Base-by-base conservation (phyloP, 35 echinoderm and acorn worm genomes). In the Eucidaris tribuloides region DNA sequence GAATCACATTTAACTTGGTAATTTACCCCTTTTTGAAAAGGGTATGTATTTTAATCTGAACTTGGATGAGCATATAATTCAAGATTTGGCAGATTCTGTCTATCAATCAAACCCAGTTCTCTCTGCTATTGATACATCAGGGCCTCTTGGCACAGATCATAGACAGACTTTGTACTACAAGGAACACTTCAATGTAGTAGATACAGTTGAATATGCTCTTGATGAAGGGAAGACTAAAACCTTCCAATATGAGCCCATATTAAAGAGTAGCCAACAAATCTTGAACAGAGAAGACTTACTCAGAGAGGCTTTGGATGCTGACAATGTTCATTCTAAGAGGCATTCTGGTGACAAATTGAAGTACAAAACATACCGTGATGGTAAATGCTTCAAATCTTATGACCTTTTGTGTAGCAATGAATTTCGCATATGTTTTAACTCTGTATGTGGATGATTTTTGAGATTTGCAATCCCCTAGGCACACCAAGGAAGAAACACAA, bases 401-500 rank as follows among this genome's bases (percentile, higher is more conserved):
- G 25, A 19, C 45, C 5, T 82, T 83, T 82, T 84, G 23, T 83
- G 58, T 58, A 58, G 81, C 58, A 60, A 48, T 39, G 52, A 56
- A 28, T 89, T 71, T 45, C n/a, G 46, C 63, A 89, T 89, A 70
- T 49, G 11, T n/a, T n/a, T 60, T 84, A 70, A 79, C 58, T 25
- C 85, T 88, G 7, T 81, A 82, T 81, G 78, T 88, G 23, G 85
- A 81, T 88, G 77, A 66, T 65, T 88, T n/a, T 83, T 59, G 79
- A 89, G 43, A 72, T 89, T 2, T 89, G 87, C 31, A 89, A 89
- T 42, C 87, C 87, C 3, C 65, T 83, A 17, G 87, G 87, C 19
- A 83, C 87, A 52, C 83, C 87, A 42, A 89, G 50, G 38, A 89
- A 89, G 62, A 89, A 74, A 42, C 87, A 89, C 80, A 84, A 89